Evolutionary conservation across 2,888 invertebrate genomes (phyloP), one percentile per base, ranked within the genome.

Genomic region (Odontothrips loti): DNA sequence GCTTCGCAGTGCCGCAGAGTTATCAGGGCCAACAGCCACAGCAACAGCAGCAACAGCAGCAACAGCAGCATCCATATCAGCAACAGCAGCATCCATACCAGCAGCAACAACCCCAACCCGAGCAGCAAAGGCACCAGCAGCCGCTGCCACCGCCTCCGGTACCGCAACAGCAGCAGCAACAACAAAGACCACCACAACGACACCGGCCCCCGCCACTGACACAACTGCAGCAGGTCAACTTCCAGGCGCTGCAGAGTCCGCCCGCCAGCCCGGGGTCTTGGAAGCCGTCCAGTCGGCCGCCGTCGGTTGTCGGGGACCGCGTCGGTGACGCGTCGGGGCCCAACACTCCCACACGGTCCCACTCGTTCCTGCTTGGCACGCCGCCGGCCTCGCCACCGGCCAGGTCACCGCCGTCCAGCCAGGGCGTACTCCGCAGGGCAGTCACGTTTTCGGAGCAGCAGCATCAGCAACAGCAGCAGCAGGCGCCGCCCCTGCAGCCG

Each of bases 291-390:
- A 75, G 68, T 27, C 9, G 27, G 68, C 68, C 68, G 68, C 68
- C 68, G 68, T 75, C 68, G 23, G n/a, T 10, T 8, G 23, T 27
- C 23, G 68, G 68, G 12, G 58, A 58, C 58, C 58, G 34, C 34
- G 34, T 43, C 34, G 34, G 34, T 6, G 34, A 43, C 34, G 34
- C n/a, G n/a, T n/a, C n/a, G n/a, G n/a, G 34, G 11, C 0, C 58
- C 51, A 8, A 3, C 68, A 75, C 68, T 12, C 68, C 68, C 11
- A 75, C 68, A 3, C 68, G 68, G 27, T 27, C 68, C 23, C 68
- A 75, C 23, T 75, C 68, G 23, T 75, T 75, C 68, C 68, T 75
- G 68, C 68, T 75, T 27, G 68, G 68, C 68, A 75, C 68, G 11
- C 68, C 68, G 23, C 68, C 68, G 27, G 68, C 68, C 68, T 75